phyloP scores from a whole-genome alignment of 2,113 vertebrate species.

The Galeopterus variegatus region DNA sequence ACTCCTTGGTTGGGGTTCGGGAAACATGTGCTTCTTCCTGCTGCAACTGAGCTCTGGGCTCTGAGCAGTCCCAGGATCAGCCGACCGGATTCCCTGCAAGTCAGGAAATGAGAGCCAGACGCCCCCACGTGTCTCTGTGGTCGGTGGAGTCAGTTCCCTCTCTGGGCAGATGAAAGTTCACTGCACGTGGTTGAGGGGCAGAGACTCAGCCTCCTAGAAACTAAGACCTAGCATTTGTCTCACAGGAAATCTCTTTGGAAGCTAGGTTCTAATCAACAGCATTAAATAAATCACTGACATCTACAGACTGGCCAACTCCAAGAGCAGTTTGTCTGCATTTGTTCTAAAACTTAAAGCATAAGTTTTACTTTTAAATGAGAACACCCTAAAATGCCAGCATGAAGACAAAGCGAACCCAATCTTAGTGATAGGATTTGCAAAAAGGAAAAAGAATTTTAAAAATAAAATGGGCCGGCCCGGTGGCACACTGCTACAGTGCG shows the following conservation, averaged over 20 bases:
- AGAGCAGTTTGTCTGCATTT: neutral
- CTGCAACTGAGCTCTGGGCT: neutral
- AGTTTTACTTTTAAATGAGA: neutral
- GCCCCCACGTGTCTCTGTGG: no score
- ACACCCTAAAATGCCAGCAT: neutral
- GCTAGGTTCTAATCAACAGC: slow-evolving; percentile 56
- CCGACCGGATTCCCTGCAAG: neutral
- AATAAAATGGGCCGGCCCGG: no score
- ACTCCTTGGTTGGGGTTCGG: neutral
- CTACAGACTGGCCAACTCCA: neutral
- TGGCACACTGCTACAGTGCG: no score
- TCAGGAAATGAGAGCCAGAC: slow-evolving; percentile 23
- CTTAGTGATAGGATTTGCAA: neutral
- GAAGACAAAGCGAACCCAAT: neutral
- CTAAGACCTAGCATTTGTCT: neutral
- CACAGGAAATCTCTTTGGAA: neutral
- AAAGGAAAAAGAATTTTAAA: neutral
- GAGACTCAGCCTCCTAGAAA: slow-evolving; percentile 14
- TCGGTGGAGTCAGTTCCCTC: neutral
- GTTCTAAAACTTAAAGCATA: neutral
- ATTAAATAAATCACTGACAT: slow-evolving; percentile 29
- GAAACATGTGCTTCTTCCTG: slow-evolving; percentile 53
- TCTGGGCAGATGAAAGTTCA: neutral
- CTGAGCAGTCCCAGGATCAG: neutral
- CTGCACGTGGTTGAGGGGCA: neutral